Base-by-base conservation (phyloP, 2,888 invertebrate genomes). In the Scaptomyza polygonia region DNA sequence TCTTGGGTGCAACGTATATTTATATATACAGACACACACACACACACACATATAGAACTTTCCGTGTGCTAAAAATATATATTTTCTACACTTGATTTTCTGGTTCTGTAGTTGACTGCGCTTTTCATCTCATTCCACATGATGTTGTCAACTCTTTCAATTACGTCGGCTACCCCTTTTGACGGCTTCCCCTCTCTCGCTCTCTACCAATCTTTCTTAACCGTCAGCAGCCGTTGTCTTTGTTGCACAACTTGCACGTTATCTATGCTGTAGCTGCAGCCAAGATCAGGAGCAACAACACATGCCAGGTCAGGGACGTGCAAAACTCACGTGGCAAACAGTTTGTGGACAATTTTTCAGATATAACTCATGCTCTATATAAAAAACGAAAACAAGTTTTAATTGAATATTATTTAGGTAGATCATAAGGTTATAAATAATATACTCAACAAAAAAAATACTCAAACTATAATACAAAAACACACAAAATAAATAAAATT, bases 51-150 rank as follows among this genome's bases (percentile, higher is more conserved):
- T 40, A 47, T 43, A 45, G 36, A 49, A 53, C 48, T 63, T 14
- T 25, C 21, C 39, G 48, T 62, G 53, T 18, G 51, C 72, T 71
- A 73, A 58, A 65, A 76, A 72, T 64, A 79, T n/a, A n/a, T n/a
- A n/a, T n/a, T n/a, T 53, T 45, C 54, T 68, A 64, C 79, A 79
- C 76, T 79, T 64, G 78, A 71, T 68, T 68, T 63, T 73, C 11
- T 34, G 14, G 27, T 16, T 30, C 48, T 36, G 48, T 30, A n/a
- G 49, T 18, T 27, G 48, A 49, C 14, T 74, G 57, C 58, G 57
- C 53, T 57, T 72, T 53, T 59, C 12, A 18, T 39, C 12, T 34
- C 25, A 40, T 12, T 18, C 29, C 8, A 21, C 29, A 42, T 44
- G 51, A 70, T 11, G 32, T 34, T 12, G 52, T 30, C 51, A 34